A percentile compares a stretch with the other conserved stretches of the same genome.
Evolutionary conservation across 2,888 invertebrate genomes (phyloP).

Genomic region (Meganola albula): DNA sequence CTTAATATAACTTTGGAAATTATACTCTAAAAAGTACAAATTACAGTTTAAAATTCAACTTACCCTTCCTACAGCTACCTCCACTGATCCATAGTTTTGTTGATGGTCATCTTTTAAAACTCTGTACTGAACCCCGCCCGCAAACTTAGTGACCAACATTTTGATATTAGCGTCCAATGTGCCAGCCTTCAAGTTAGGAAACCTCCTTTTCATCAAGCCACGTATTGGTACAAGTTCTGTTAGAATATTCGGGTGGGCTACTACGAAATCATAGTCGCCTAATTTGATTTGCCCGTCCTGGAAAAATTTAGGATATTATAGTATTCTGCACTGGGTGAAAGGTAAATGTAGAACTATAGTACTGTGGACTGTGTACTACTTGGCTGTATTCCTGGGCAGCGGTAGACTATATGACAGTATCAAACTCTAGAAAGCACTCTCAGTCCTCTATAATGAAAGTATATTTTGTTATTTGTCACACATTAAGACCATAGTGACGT

Average conservation of each 20-base stretch:
- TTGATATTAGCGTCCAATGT: constrained; percentile 82
- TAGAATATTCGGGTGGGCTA: constrained; percentile 89
- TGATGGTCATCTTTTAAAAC: constrained; percentile 82
- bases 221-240: constrained; percentile 85
- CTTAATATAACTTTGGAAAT: no score
- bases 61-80: constrained; percentile 84
- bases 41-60: no score
- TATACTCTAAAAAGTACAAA: no score
- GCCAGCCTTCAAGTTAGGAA: constrained; percentile 82
- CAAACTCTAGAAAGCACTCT: no score
- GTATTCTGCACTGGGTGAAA: neutral
- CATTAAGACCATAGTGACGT: no score
- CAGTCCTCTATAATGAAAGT: no score
- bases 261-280: constrained; percentile 83
- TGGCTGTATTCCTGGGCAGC: no score
- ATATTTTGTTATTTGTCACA: no score
- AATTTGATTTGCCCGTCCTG: constrained; percentile 82
- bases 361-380: no score
- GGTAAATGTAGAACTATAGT: no score
- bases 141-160: constrained; percentile 79
- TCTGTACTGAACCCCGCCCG: constrained; percentile 83
- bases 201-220: constrained; percentile 86
- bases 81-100: constrained; percentile 82
- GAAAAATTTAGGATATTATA: constrained; percentile 3
- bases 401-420: no score